phyloP scores from a whole-genome alignment of 64 coral and sea anemone species.

The Dendronephthya gigantea region DNA sequence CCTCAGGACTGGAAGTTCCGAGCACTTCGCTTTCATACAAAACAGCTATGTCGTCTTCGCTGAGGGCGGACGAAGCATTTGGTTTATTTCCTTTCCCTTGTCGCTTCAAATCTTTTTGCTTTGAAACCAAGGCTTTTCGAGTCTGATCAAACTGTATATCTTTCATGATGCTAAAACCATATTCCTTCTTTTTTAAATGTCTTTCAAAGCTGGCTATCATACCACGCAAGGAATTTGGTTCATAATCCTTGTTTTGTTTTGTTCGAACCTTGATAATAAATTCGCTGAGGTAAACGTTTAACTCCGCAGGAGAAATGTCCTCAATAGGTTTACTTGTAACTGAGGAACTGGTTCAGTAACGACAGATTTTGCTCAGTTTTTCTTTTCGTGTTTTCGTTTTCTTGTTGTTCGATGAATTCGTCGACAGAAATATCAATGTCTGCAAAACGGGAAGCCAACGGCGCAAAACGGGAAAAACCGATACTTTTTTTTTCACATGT shows the following conservation, averaged over 20 bases:
- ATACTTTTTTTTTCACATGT: background rate
- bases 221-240: conserved; percentile 32
- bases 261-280: conserved; percentile 38
- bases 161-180: conserved; percentile 17
- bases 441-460: background rate
- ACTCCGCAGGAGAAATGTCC: conserved; percentile 41
- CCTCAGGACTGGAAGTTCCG: conserved; percentile 9
- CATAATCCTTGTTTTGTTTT: conserved; percentile 53
- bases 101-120: conserved; percentile 39
- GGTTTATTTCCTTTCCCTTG: background rate
- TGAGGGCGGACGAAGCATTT: background rate
- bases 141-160: background rate
- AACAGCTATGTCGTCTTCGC: conserved; percentile 15
- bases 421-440: conserved; percentile 19
- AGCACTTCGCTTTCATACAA: conserved; percentile 37
- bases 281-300: conserved; percentile 41
- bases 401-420: conserved; percentile 38
- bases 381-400: conserved; percentile 49
- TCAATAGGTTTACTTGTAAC: conserved; percentile 33
- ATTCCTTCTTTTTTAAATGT: conserved; percentile 46
- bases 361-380: conserved; percentile 43
- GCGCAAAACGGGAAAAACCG: background rate
- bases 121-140: conserved; percentile 25
- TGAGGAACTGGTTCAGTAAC: conserved; percentile 27
- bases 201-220: conserved; percentile 48